Conservation (phyloP, 2,888 invertebrate genomes). For the Elmis aenea region DNA sequence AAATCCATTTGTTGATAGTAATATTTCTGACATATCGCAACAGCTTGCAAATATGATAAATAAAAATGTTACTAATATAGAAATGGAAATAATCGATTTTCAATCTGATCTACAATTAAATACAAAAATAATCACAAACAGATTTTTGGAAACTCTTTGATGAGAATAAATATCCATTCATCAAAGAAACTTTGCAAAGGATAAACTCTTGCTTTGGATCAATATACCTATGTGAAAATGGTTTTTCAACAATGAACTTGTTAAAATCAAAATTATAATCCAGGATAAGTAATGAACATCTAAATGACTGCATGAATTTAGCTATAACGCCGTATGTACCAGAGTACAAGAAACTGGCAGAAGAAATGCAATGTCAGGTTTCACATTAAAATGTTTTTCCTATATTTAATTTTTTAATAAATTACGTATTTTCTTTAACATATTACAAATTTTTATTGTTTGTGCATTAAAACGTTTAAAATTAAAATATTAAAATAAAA, state of each 20-base stretch:
- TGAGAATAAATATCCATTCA: neutral
- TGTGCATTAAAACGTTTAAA: too few relatives aligned
- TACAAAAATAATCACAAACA: slow-evolving; percentile 1
- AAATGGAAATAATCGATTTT: slow-evolving; percentile 2
- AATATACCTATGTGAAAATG: slow-evolving; percentile 1
- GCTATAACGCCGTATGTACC: too few relatives aligned
- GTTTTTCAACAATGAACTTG: slow-evolving; percentile 2
- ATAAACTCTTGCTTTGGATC: too few relatives aligned
- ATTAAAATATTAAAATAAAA: too few relatives aligned
- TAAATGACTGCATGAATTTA: too few relatives aligned
- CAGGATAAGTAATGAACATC: too few relatives aligned
- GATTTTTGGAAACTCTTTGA: slow-evolving; percentile 1
- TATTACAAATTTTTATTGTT: too few relatives aligned
- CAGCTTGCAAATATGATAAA: slow-evolving; percentile 4
- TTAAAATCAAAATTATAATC: neutral
- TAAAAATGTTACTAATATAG: slow-evolving; percentile 3
- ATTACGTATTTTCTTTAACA: too few relatives aligned
- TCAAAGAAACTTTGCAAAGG: slow-evolving; percentile 4
- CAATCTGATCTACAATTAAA: slow-evolving; percentile 4
- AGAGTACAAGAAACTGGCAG: slow-evolving; percentile 1
- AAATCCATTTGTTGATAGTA: slow-evolving; percentile 1
- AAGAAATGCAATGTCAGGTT: slow-evolving; percentile 1
- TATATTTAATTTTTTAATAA: too few relatives aligned
- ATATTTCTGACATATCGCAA: slow-evolving; percentile 3
- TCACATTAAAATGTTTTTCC: too few relatives aligned